Percentiles rank a stretch among this genome's conserved stretches.
Evolutionary conservation across 2,888 invertebrate species (phyloP).

Genomic region (Drosophila koepferae): DNA sequence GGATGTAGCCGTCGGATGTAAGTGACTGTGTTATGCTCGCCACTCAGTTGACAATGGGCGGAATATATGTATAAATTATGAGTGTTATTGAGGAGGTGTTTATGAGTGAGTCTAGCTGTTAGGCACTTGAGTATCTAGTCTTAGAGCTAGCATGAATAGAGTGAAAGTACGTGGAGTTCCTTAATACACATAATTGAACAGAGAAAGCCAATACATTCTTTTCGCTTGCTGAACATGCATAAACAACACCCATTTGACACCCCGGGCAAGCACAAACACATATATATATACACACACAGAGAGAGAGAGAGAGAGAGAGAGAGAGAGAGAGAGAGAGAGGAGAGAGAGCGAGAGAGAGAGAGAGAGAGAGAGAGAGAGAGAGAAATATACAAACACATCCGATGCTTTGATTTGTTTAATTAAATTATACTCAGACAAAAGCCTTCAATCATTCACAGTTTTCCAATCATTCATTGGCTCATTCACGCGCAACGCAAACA

Average conservation of each 20-base stretch:
- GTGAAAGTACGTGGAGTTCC: not conserved
- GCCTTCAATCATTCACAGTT: slow-evolving; percentile 76
- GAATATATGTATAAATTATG: not conserved
- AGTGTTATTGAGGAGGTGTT: not conserved
- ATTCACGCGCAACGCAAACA: slow-evolving; percentile 68
- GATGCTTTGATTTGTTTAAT: slow-evolving; percentile 73
- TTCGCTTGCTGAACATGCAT: not conserved
- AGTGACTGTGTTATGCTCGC: not conserved
- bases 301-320: too few species aligned
- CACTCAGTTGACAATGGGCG: not conserved
- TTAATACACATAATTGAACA: not conserved
- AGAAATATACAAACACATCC: not conserved
- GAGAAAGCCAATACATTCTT: not conserved
- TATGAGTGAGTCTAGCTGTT: not conserved
- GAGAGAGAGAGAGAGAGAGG: too few species aligned
- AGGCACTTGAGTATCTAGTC: too few species aligned
- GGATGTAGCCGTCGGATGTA: not conserved
- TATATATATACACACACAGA: not conserved
- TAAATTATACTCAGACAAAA: slow-evolving; percentile 74
- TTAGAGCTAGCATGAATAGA: not conserved
- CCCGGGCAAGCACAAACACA: not conserved
- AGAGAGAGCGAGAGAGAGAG: too few species aligned
- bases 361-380: not conserved
- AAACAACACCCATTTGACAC: slow-evolving; percentile 38
- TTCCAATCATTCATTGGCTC: slow-evolving; percentile 76